Evolutionary conservation across 2,113 vertebrate genomes (phyloP).

Genomic region (Nesoenas mayeri): DNA sequence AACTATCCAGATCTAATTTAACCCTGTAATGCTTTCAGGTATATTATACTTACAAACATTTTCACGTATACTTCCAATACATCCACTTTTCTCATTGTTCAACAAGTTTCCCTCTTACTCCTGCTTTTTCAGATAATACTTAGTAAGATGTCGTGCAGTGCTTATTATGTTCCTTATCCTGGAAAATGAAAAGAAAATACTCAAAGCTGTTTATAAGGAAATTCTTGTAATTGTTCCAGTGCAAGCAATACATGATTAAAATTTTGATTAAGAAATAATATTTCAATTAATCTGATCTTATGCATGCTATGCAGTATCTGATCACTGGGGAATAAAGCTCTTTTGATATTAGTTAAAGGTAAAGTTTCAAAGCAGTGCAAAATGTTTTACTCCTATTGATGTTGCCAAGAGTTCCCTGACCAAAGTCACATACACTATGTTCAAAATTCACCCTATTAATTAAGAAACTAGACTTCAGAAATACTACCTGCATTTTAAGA

Average conservation of each 20-base stretch:
- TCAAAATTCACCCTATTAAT: slow-evolving; percentile 23
- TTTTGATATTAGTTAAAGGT: slow-evolving; percentile 52
- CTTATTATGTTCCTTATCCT: background rate
- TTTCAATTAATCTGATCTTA: background rate
- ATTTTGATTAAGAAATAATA: slow-evolving; percentile 17
- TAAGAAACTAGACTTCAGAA: background rate
- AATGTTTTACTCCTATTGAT: slow-evolving; percentile 15
- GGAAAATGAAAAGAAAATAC: background rate
- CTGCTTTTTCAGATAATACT: background rate
- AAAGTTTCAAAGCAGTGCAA: slow-evolving; percentile 59
- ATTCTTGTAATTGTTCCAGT: background rate
- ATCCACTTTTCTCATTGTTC: background rate
- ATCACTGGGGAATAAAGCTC: slow-evolving; percentile 11
- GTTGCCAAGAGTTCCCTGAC: slow-evolving; percentile 13
- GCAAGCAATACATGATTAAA: background rate
- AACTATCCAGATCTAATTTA: background rate
- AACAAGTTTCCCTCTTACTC: background rate
- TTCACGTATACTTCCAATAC: background rate
- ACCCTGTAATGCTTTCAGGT: background rate
- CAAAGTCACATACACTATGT: background rate
- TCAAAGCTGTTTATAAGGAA: background rate
- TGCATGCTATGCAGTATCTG: background rate
- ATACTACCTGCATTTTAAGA: background rate
- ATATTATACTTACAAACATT: background rate
- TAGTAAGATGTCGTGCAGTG: background rate